Evolutionary conservation across 2,888 invertebrate species (phyloP).

Genomic region (Oxystoma pomonae): DNA sequence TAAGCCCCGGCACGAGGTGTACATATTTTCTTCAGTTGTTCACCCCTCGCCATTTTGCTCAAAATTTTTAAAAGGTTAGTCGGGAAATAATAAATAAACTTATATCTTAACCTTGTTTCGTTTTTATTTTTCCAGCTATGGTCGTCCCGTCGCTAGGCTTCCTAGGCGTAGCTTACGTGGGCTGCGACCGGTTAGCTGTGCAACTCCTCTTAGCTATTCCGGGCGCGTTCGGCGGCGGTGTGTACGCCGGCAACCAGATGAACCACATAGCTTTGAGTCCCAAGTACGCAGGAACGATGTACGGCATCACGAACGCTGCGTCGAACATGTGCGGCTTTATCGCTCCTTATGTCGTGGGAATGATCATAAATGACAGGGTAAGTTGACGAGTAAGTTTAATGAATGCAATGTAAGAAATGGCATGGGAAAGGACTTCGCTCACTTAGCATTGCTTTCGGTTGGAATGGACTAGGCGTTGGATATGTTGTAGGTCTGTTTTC

Average conservation of each 20-base stretch:
- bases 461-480: no score
- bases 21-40: no score
- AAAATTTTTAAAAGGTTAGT: no score
- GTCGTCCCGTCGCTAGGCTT: conserved; percentile 71
- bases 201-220: conserved; percentile 67
- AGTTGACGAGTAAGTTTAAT: no score
- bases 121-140: conserved; percentile 57
- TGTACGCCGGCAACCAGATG: conserved; percentile 79
- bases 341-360: conserved; percentile 74
- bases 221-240: conserved; percentile 72
- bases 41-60: no score
- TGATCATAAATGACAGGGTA: conserved; percentile 66
- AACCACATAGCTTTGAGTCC: conserved; percentile 81
- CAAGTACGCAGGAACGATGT: conserved; percentile 78
- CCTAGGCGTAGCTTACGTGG: conserved; percentile 74
- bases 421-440: no score
- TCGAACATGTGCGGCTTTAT: conserved; percentile 79
- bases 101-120: no score
- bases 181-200: conserved; percentile 67
- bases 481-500: no score
- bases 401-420: no score
- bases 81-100: no score
- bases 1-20: no score
- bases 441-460: no score
- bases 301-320: conserved; percentile 79